Conservation (phyloP, 2,113 vertebrate genomes). For the Podiceps cristatus region DNA sequence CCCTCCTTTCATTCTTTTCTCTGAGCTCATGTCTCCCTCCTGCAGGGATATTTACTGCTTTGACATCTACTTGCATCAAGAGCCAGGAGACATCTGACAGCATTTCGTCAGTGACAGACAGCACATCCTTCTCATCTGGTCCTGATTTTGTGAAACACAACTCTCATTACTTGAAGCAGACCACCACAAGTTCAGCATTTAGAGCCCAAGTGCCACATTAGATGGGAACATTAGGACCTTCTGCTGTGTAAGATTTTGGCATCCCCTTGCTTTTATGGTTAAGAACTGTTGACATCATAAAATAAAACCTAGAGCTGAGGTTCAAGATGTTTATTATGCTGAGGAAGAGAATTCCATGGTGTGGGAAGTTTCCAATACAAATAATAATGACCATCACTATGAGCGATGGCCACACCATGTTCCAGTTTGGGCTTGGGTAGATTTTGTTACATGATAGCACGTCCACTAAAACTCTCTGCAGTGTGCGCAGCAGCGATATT, state of each 20-base stretch:
- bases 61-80: neutral
- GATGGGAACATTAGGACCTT: neutral
- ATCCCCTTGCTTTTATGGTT: neutral
- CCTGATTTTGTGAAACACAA: neutral
- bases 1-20: neutral
- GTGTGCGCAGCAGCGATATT: neutral
- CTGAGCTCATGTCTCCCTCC: neutral
- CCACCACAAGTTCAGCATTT: neutral
- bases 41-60: neutral
- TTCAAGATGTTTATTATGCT: neutral
- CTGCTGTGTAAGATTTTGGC: conserved; percentile 7
- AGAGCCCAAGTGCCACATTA: neutral
- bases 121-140: conserved; percentile 1
- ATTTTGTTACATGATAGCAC: neutral
- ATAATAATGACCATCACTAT: neutral
- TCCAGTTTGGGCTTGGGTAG: neutral
- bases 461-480: neutral
- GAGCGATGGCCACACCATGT: neutral
- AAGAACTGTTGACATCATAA: conserved; percentile 25
- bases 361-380: conserved; percentile 7
- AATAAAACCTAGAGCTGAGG: conserved; percentile 1
- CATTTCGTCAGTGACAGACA: neutral
- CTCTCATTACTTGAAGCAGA: neutral
- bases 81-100: neutral
- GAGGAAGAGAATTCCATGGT: neutral